Percentiles rank a stretch among this genome's conserved stretches.
Evolutionary conservation across 1,140 invertebrate genomes (phyloP).

Genomic region (Tenebrio molitor): DNA sequence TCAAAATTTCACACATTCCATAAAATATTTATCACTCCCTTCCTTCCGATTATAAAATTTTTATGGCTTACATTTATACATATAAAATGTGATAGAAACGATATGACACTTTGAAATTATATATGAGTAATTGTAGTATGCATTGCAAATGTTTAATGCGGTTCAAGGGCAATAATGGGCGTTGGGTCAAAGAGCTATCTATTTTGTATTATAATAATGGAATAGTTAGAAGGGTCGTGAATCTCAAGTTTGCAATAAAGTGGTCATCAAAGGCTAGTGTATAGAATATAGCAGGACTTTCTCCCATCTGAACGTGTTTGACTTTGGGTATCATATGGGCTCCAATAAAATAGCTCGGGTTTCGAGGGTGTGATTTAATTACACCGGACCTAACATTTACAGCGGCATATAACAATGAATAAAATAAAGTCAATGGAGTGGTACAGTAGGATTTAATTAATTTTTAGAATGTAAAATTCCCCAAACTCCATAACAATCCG

Average conservation of each 20-base stretch:
- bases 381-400: slow-evolving; percentile 1
- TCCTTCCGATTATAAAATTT: no score
- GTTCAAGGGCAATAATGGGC: no score
- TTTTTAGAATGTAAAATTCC: slow-evolving; percentile 14
- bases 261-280: slow-evolving; percentile 19
- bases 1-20: no score
- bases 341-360: slow-evolving; percentile 8
- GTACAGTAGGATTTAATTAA: slow-evolving; percentile 11
- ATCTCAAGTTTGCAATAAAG: slow-evolving; percentile 11
- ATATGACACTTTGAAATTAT: no score
- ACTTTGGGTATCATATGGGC: slow-evolving; percentile 13
- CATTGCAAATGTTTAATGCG: no score
- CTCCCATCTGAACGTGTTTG: slow-evolving; percentile 10
- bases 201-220: slow-evolving; percentile 7
- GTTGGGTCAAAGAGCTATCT: slow-evolving; percentile 7
- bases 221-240: slow-evolving; percentile 1
- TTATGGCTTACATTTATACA: no score
- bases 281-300: slow-evolving; percentile 3
- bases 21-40: no score
- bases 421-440: slow-evolving; percentile 25
- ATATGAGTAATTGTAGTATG: no score
- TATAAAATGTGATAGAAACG: no score
- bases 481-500: slow-evolving; percentile 13
- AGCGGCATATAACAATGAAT: slow-evolving; percentile 7
- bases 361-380: slow-evolving; percentile 21